phyloP scores from a whole-genome alignment of 1,140 invertebrate species.

The Procambarus virginalis region DNA sequence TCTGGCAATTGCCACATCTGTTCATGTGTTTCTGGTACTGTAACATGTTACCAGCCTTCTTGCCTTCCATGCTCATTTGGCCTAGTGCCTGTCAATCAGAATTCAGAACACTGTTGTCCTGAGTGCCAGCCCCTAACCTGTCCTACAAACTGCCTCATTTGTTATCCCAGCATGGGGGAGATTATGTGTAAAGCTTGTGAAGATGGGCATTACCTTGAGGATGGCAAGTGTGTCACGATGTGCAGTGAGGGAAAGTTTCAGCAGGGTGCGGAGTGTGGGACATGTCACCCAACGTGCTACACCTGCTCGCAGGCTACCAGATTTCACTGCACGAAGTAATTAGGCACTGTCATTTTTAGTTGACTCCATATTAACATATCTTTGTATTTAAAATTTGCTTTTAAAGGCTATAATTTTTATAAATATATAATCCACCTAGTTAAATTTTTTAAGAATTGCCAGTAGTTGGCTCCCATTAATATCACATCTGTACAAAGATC shows the following conservation, averaged over 20 bases:
- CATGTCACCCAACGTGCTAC: conserved; percentile 41
- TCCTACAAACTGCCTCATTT: conserved; percentile 4
- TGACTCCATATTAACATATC: neutral
- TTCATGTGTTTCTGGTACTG: conserved; percentile 37
- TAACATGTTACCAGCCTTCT: conserved; percentile 40
- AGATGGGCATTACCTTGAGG: conserved; percentile 17
- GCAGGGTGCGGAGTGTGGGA: conserved; percentile 8
- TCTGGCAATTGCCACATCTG: conserved; percentile 43
- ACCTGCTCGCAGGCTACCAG: conserved; percentile 34
- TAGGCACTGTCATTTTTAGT: conserved; percentile 5
- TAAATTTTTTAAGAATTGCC: too few species aligned
- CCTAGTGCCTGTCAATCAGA: neutral
- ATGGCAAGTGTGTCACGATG: conserved; percentile 30
- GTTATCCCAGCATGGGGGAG: neutral
- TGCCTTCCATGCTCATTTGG: conserved; percentile 40
- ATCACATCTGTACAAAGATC: too few species aligned
- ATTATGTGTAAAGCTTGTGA: conserved; percentile 14
- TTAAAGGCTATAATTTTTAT: too few species aligned
- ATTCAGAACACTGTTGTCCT: conserved; percentile 35
- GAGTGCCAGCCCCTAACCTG: conserved; percentile 35
- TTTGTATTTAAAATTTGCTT: neutral
- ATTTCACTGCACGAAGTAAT: conserved; percentile 54
- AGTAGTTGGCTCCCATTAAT: too few species aligned
- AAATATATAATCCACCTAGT: too few species aligned
- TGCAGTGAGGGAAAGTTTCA: conserved; percentile 31